Evolutionary conservation across 2,113 vertebrate species (phyloP).

Genomic region (Pagrus major): DNA sequence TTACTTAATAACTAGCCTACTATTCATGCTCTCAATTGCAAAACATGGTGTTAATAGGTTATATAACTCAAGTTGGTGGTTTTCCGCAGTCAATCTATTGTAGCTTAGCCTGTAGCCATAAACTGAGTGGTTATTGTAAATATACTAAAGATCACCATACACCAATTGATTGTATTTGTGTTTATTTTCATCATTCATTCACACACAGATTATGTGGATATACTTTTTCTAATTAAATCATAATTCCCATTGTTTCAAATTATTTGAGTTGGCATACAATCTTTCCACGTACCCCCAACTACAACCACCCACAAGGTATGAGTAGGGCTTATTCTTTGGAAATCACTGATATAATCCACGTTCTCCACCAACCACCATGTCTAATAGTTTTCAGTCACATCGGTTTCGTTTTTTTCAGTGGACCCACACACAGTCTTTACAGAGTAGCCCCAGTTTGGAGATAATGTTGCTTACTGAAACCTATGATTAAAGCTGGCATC

Average conservation of each 20-base stretch:
- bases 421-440: neutral
- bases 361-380: neutral
- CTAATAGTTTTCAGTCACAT: neutral
- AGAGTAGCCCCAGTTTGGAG: neutral
- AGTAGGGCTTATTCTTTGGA: neutral
- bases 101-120: neutral
- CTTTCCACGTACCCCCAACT: neutral
- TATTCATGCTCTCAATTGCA: neutral
- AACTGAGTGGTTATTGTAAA: neutral
- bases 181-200: neutral
- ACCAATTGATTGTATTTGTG: neutral
- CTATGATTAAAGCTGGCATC: slow-evolving; percentile 29
- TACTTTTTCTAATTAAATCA: neutral
- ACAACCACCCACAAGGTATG: neutral
- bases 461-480: neutral
- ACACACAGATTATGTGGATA: neutral
- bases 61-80: neutral
- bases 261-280: neutral
- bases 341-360: neutral
- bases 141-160: neutral
- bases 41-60: neutral
- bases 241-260: neutral
- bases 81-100: too few species aligned
- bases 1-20: too few species aligned
- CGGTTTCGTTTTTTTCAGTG: neutral